These are phyloP conservation scores for Melinopterus prodromus DNA, from an alignment of 2,888 invertebrate species.

Conservation along the genomic window DNA sequence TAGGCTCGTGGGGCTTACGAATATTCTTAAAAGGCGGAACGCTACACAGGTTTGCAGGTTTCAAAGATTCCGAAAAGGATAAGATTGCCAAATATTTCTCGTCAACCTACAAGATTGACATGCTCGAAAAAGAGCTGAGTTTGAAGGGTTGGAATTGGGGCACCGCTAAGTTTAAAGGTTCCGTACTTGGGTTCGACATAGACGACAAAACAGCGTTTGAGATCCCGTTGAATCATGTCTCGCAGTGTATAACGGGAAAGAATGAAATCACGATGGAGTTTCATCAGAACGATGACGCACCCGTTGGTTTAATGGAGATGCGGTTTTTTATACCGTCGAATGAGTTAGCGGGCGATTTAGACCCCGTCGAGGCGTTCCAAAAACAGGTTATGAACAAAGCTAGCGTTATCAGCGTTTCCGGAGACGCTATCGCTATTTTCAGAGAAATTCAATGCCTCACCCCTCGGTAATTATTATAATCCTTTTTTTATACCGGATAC, in stretches of 20 bases:
- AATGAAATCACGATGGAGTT: slow-evolving; percentile 99
- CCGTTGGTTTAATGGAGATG: slow-evolving; percentile 97
- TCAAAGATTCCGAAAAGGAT: slow-evolving; percentile 94
- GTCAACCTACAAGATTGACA: slow-evolving; percentile 81
- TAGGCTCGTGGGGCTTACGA: slow-evolving; percentile 89
- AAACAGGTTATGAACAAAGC: slow-evolving; percentile 97
- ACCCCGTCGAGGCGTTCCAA: slow-evolving; percentile 97
- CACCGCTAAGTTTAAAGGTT: slow-evolving; percentile 90
- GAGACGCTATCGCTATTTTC: slow-evolving; percentile 97
- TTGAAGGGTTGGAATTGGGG: slow-evolving; percentile 99
- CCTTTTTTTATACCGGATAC: slow-evolving; percentile 11
- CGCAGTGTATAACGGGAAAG: slow-evolving; percentile 94
- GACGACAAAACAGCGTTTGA: slow-evolving; percentile 90
- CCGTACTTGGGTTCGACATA: slow-evolving; percentile 85
- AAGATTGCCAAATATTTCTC: slow-evolving; percentile 91
- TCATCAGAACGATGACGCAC: slow-evolving; percentile 98
- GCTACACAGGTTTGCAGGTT: slow-evolving; percentile 91
- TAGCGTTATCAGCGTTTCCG: slow-evolving; percentile 96
- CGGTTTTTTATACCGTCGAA: slow-evolving; percentile 96
- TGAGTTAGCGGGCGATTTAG: slow-evolving; percentile 85
- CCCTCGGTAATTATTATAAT: slow-evolving; percentile 74
- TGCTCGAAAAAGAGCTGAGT: slow-evolving; percentile 91
- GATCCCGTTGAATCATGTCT: slow-evolving; percentile 94
- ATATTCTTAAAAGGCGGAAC: slow-evolving; percentile 90
- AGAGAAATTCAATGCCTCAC: slow-evolving; percentile 97